Percentiles rank a stretch among this genome's conserved stretches.
Evolutionary conservation across 2,797 vertebrate genomes (phyloP).

Genomic region (Neosalanx taihuensis): DNA sequence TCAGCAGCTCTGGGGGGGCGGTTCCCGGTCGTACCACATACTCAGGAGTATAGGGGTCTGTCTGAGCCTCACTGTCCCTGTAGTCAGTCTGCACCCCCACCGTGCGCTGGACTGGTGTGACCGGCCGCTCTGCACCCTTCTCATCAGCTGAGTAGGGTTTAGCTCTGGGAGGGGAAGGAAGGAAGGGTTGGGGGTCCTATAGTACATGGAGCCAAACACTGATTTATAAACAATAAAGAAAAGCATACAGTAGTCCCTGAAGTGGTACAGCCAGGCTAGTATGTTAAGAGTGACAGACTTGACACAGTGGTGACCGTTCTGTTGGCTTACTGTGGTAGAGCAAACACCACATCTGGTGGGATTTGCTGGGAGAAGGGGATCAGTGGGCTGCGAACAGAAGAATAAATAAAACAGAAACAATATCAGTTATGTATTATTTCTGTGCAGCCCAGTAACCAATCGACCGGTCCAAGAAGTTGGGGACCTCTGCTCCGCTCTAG

Average conservation of each 20-base stretch:
- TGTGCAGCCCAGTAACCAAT: too few relatives aligned
- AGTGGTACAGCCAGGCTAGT: background rate
- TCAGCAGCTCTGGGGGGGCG: conserved; percentile 84
- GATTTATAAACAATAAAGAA: background rate
- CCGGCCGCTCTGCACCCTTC: conserved; percentile 14
- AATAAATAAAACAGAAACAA: too few relatives aligned
- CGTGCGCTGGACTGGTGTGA: conserved; percentile 57
- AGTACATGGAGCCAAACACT: background rate
- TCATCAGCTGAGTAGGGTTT: conserved; percentile 29
- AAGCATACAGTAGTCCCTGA: background rate
- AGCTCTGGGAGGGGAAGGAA: conserved; percentile 50
- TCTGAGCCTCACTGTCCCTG: conserved; percentile 91
- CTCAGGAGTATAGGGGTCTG: conserved; percentile 88
- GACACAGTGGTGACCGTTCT: background rate
- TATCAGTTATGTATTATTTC: too few relatives aligned
- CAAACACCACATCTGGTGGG: conserved; percentile 61
- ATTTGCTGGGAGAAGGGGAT: conserved; percentile 67
- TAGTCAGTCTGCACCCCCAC: conserved; percentile 92
- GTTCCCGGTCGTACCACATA: conserved; percentile 75
- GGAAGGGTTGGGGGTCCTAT: background rate
- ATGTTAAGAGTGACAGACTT: background rate
- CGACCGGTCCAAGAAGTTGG: too few relatives aligned
- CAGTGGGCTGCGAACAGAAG: conserved; percentile 67
- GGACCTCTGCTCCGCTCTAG: too few relatives aligned
- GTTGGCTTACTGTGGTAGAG: conserved; percentile 74